These are phyloP conservation scores for Oryzias melastigma DNA, from an alignment of 2,113 vertebrate species.

Conservation along the genomic window DNA sequence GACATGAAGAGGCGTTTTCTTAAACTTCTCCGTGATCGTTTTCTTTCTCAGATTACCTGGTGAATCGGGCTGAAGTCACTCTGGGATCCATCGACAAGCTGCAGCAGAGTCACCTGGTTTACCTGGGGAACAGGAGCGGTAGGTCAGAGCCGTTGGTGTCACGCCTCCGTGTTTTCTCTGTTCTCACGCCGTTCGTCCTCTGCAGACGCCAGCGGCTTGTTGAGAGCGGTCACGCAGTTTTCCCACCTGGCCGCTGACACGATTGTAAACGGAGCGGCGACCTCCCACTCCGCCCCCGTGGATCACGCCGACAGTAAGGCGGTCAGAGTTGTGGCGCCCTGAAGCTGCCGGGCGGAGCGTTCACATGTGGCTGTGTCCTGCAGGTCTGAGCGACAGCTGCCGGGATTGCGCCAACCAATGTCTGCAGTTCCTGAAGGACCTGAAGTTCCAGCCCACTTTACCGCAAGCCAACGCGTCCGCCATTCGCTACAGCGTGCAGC, in stretches of 20 bases:
- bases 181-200: background rate
- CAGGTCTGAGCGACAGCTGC: constrained; percentile 85
- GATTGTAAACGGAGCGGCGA: constrained; percentile 83
- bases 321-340: no score
- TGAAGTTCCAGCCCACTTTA: constrained; percentile 80
- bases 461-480: constrained; percentile 68
- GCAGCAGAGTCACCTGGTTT: constrained; percentile 73
- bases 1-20: no score
- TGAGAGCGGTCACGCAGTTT: constrained; percentile 84
- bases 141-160: background rate
- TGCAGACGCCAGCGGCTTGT: constrained; percentile 79
- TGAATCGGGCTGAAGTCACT: constrained; percentile 81
- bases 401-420: constrained; percentile 84
- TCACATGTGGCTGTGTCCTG: no score
- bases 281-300: constrained; percentile 83
- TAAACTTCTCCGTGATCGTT: no score
- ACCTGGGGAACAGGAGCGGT: constrained; percentile 80
- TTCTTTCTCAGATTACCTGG: constrained; percentile 84
- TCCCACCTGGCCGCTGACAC: constrained; percentile 87
- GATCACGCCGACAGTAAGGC: constrained; percentile 89
- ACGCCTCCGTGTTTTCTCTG: no score
- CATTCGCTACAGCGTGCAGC: constrained; percentile 64
- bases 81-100: constrained; percentile 81
- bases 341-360: no score
- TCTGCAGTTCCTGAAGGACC: constrained; percentile 80